Base-by-base conservation (phyloP, 2,113 vertebrate genomes). In the Desmodus rotundus region DNA sequence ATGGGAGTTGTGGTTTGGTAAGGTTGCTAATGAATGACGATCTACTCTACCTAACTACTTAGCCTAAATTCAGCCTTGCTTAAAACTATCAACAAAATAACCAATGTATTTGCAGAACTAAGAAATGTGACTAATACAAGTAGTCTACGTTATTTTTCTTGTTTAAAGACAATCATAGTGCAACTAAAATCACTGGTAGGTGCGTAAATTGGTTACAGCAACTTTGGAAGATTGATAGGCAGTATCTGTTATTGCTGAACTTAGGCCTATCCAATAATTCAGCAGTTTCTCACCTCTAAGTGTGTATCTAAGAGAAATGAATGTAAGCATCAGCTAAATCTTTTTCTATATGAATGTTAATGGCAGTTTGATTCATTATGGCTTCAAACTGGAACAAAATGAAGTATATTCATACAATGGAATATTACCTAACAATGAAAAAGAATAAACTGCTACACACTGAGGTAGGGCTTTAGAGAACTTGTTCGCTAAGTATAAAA, bases 301-400 rank as follows among this genome's bases (percentile, higher is more conserved):
- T 63, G 4, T 88, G 13, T 87, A 65, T 7, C 6, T 20, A 85
- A 70, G 24, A 90, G 28, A 95, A 83, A 73, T 92, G 4, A 92
- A 85, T 72, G 22, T 22, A 61, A 70, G 14, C 78, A 16, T 41
- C 77, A 85, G 31, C 56, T 68, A 61, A 89, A 22, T 77, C 28
- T 87, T 86, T 1, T 26, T 28, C 28, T 36, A 20, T 83, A n/a
- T 43, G 26, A 87, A 65, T 87, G 8, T 87, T 76, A 20, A 26
- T 86, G n/a, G 50, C 52, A 88, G 26, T 91, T 96, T 89, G 36
- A 78, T 91, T 80, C 45, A 70, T 76, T 80, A 41, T 76, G 47
- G 24, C 38, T 38, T 72, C 80, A 92, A 91, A 78, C 43, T 61
- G 22, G 67, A 81, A 89, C 16, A 88, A 93, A 81, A 10, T 67